These are phyloP conservation scores for Danio tinwini DNA, from an alignment of 2,797 vertebrate genomes.

Conservation along the genomic window DNA sequence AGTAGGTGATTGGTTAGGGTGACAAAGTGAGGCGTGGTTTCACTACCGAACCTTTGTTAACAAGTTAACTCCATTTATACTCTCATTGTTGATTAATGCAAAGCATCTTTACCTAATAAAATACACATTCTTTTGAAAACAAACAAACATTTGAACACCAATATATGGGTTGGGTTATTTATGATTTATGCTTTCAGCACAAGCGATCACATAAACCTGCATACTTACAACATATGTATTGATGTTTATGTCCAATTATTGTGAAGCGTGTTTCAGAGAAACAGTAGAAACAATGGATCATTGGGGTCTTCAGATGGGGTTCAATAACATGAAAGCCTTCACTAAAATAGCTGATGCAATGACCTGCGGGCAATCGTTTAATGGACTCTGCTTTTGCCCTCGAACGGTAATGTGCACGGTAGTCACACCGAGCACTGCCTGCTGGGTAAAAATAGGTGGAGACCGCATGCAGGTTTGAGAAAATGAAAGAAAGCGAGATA, in stretches of 20 bases:
- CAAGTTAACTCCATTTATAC: too few relatives aligned
- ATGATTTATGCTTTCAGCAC: background rate
- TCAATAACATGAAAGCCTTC: conserved; percentile 40
- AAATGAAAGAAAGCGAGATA: conserved; percentile 20
- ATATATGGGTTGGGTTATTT: too few relatives aligned
- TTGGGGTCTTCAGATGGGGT: conserved; percentile 39
- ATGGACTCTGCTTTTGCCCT: conserved; percentile 60
- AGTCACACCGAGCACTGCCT: conserved; percentile 18
- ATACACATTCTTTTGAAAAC: too few relatives aligned
- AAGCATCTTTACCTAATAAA: too few relatives aligned
- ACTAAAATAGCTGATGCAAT: conserved; percentile 51
- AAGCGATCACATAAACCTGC: background rate
- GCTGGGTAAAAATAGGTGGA: conserved; percentile 25
- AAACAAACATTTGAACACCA: too few relatives aligned
- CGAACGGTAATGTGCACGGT: conserved; percentile 33
- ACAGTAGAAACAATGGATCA: conserved; percentile 7
- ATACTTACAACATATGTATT: conserved; percentile 2
- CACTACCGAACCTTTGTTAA: too few relatives aligned
- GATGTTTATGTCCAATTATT: conserved; percentile 17
- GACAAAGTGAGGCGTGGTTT: too few relatives aligned
- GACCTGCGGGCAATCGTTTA: conserved; percentile 57
- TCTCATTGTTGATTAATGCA: too few relatives aligned
- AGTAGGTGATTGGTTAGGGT: too few relatives aligned
- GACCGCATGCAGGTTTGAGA: conserved; percentile 26
- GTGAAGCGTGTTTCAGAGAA: conserved; percentile 16